phyloP scores from a whole-genome alignment of 2,113 vertebrate genomes.

The Alosa alosa region DNA sequence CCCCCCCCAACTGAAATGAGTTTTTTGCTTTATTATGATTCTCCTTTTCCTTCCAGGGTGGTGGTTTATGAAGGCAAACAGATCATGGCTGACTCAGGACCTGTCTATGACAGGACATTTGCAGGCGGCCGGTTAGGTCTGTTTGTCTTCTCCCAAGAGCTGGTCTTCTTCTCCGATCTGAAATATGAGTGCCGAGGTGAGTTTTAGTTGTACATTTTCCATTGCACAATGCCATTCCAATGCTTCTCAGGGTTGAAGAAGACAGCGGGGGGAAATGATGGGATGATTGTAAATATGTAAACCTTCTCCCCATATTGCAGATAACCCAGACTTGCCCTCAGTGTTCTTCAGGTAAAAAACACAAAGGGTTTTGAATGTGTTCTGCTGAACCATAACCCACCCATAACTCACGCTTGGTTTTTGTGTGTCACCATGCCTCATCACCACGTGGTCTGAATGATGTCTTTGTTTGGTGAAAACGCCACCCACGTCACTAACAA shows the following conservation, averaged over 20 bases:
- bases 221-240: not conserved
- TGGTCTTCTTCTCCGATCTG: conserved; percentile 98
- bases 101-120: conserved; percentile 90
- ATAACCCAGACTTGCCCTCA: conserved; percentile 64
- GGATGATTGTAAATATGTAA: conserved; percentile 43
- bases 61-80: conserved; percentile 96
- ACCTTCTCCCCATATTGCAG: conserved; percentile 64
- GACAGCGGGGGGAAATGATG: not conserved
- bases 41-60: conserved; percentile 72
- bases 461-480: not conserved
- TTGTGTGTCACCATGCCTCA: conserved; percentile 53
- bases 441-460: not conserved
- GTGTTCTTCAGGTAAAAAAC: conserved; percentile 59
- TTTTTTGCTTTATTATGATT: not conserved
- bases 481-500: conserved; percentile 5
- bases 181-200: conserved; percentile 98
- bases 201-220: conserved; percentile 47
- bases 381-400: conserved; percentile 44
- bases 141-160: conserved; percentile 98
- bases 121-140: conserved; percentile 91
- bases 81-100: conserved; percentile 96
- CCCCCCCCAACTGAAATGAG: not conserved
- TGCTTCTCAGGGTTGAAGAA: not conserved
- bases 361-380: conserved; percentile 47
- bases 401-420: conserved; percentile 53